Evolutionary conservation across 2,113 vertebrate species (phyloP), one percentile per base, ranked within the genome.

Genomic region (Datnioides undecimradiatus): DNA sequence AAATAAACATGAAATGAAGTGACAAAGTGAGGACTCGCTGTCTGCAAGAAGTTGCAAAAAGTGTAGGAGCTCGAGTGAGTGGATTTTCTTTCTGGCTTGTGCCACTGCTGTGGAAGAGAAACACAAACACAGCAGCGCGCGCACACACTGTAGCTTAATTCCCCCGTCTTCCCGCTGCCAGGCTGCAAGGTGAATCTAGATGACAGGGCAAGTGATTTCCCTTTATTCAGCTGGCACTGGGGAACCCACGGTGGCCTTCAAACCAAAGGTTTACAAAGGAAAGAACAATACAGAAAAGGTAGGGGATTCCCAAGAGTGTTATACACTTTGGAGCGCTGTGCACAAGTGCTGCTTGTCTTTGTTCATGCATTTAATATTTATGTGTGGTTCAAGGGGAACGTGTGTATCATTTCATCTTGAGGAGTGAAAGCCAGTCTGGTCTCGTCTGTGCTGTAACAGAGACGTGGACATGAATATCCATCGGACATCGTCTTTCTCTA

Each of bases 251-350:
- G 59, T 77, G 76, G 78, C 87, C 75, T 86, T 85, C 57, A 86
- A 84, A 82, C 73, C 75, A 85, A 88, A 85, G 72, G 62, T 75
- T 84, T 84, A 84, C 71, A 84, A 87, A 85, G 73, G 60, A 80
- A 85, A 64, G 69, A 75, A 80, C 69, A 81, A 82, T 69, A 79
- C 54, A 80, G 43, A 62, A 73, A 74, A 80, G 76, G 72, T 72
- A 52, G 54, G 60, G 40, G 29, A 79, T 83, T 55, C 79, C 83
- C 83, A n/a, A 16, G 68, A 72, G 87, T 34, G 6, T 43, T 52
- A 41, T 62, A 49, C 69, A 78, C 70, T 74, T 78, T 73, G 31
- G 64, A 71, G 46, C 16, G 6, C 45, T 33, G 64, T 34, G 52
- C 27, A 54, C 19, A 52, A 80, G 31, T 45, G 67, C 46, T 54